Evolutionary conservation across 2,113 vertebrate species (phyloP).

Genomic region (Lepus timidus): DNA sequence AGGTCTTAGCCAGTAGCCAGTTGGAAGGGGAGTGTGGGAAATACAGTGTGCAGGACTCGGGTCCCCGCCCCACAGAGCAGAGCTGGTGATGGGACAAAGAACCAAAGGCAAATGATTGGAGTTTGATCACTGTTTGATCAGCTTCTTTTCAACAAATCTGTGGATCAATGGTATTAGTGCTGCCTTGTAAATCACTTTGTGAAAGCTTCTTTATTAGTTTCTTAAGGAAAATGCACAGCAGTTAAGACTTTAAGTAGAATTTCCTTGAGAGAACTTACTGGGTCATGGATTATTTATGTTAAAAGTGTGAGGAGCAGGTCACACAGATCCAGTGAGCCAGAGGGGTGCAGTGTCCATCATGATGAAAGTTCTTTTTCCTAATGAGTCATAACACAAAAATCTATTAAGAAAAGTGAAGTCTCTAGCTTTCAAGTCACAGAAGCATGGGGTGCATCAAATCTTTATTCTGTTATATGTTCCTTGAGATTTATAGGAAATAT

Average conservation of each 20-base stretch:
- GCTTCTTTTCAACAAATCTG: slow-evolving; percentile 72
- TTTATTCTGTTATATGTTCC: slow-evolving; percentile 73
- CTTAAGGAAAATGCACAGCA: slow-evolving; percentile 79
- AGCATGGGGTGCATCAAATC: slow-evolving; percentile 34
- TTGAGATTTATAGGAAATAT: slow-evolving; percentile 74
- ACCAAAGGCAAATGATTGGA: background rate
- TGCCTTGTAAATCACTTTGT: slow-evolving; percentile 84
- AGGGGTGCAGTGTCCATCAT: background rate
- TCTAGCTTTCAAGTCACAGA: slow-evolving; percentile 78
- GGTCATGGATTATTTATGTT: slow-evolving; percentile 80
- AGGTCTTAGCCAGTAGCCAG: background rate
- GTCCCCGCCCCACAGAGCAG: no score
- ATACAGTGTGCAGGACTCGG: background rate
- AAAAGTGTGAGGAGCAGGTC: slow-evolving; percentile 54
- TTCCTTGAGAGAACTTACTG: slow-evolving; percentile 81
- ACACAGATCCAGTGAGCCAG: slow-evolving; percentile 57
- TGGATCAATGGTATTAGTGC: slow-evolving; percentile 78
- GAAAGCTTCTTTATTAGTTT: slow-evolving; percentile 83
- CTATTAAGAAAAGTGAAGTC: slow-evolving; percentile 77
- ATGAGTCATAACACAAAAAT: slow-evolving; percentile 69
- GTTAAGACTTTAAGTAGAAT: slow-evolving; percentile 84
- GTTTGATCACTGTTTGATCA: background rate
- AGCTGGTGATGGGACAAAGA: background rate
- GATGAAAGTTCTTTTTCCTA: slow-evolving; percentile 72
- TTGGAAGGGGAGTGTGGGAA: background rate